phyloP scores from a whole-genome alignment of 2,888 invertebrate genomes.

The Odontomyia ornata region DNA sequence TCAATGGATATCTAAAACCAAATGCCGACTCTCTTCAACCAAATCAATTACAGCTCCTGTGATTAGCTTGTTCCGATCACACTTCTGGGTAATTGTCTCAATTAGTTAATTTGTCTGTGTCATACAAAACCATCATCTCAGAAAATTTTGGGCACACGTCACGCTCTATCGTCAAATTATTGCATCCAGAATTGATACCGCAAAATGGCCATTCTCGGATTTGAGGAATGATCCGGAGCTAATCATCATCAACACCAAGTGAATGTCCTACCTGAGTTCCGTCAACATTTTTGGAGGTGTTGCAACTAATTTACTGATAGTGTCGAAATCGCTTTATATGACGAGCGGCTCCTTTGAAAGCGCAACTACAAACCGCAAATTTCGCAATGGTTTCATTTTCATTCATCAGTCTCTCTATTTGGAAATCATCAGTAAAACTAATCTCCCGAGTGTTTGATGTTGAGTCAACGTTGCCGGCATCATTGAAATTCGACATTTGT shows the following conservation, averaged over 20 bases:
- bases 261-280: constrained; percentile 11
- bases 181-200: neutral
- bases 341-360: constrained; percentile 32
- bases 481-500: neutral
- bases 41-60: constrained; percentile 33
- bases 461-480: neutral
- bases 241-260: constrained; percentile 30
- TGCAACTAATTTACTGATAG: constrained; percentile 39
- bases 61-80: constrained; percentile 41
- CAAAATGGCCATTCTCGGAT: neutral
- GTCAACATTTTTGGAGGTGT: constrained; percentile 14
- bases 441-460: constrained; percentile 45
- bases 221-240: neutral
- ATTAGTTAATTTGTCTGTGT: constrained; percentile 49
- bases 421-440: constrained; percentile 49
- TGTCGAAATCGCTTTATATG: constrained; percentile 37
- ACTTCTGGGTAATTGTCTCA: constrained; percentile 33
- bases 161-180: neutral
- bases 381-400: constrained; percentile 43
- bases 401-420: constrained; percentile 45
- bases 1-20: neutral
- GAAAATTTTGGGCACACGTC: constrained; percentile 44
- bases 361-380: constrained; percentile 18
- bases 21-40: constrained; percentile 19
- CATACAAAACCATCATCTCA: constrained; percentile 15